Evolutionary conservation across 2,888 invertebrate species (phyloP).

Genomic region (Scelioninae gen. 2): DNA sequence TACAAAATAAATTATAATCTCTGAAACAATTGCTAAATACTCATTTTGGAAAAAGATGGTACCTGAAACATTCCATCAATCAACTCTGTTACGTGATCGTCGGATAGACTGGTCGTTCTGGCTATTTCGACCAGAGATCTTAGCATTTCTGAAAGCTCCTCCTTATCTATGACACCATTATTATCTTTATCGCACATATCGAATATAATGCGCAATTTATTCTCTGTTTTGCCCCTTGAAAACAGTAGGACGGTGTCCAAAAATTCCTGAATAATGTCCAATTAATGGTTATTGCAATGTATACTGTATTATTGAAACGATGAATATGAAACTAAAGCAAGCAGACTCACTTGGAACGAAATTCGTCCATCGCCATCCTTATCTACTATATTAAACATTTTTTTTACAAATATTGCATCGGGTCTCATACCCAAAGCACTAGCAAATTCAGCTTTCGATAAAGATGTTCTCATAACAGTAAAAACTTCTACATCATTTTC

Average conservation of each 20-base stretch:
- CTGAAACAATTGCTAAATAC: too few species aligned
- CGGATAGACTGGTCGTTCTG: slow-evolving; percentile 91
- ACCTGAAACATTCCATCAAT: slow-evolving; percentile 96
- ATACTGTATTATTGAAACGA: too few species aligned
- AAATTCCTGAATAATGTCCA: slow-evolving; percentile 81
- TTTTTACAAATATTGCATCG: slow-evolving; percentile 95
- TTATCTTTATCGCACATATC: slow-evolving; percentile 98
- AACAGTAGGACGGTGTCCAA: slow-evolving; percentile 94
- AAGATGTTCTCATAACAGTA: slow-evolving; percentile 93
- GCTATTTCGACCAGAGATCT: slow-evolving; percentile 95
- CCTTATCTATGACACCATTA: slow-evolving; percentile 95
- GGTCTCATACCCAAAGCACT: slow-evolving; percentile 96
- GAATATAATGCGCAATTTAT: slow-evolving; percentile 94
- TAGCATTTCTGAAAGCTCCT: slow-evolving; percentile 94
- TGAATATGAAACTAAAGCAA: too few species aligned
- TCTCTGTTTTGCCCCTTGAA: slow-evolving; percentile 93
- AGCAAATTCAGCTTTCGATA: slow-evolving; percentile 95
- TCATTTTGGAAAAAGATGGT: slow-evolving; percentile 2
- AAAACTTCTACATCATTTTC: slow-evolving; percentile 88
- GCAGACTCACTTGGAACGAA: slow-evolving; percentile 89
- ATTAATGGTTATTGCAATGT: too few species aligned
- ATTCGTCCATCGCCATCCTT: slow-evolving; percentile 95
- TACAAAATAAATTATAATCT: too few species aligned
- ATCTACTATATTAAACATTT: slow-evolving; percentile 98
- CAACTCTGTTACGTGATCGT: slow-evolving; percentile 92